A percentile compares a stretch with the other conserved stretches of the same genome.
These are phyloP conservation scores for Pristionchus exspectatus DNA, from an alignment of 2,888 invertebrate genomes.

Conservation along the genomic window DNA sequence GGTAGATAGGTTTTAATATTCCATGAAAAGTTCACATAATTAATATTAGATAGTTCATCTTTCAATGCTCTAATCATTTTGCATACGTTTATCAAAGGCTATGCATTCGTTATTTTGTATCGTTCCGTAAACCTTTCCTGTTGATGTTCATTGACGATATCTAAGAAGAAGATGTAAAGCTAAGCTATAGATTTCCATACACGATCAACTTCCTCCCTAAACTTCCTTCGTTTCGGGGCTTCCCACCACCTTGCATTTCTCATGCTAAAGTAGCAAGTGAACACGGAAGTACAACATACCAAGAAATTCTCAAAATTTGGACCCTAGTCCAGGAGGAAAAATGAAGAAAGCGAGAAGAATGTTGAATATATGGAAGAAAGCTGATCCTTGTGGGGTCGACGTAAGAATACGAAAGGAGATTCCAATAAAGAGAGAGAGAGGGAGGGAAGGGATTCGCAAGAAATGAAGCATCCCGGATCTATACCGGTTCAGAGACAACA, in stretches of 20 bases:
- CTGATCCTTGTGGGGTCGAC: not conserved
- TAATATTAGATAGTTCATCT: not conserved
- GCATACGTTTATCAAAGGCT: not conserved
- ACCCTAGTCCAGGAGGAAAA: not conserved
- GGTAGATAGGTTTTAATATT: not conserved
- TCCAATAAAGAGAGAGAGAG: conserved; percentile 2
- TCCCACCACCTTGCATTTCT: not conserved
- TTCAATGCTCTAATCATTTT: not conserved
- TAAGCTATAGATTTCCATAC: not conserved
- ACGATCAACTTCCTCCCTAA: not conserved
- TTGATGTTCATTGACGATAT: not conserved
- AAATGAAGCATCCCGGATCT: not conserved
- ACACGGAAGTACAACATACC: not conserved
- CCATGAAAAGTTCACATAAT: too few relatives aligned
- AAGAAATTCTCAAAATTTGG: not conserved
- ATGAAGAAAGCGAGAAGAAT: not conserved
- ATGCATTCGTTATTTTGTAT: not conserved
- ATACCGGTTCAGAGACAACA: not conserved
- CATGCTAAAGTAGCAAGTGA: not conserved
- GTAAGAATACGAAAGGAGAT: not conserved
- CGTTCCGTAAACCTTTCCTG: not conserved
- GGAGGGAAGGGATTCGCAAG: not conserved
- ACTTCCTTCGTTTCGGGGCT: not conserved
- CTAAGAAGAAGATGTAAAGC: not conserved
- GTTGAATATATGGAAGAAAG: not conserved